Evolutionary conservation across 2,888 invertebrate genomes (phyloP).

Genomic region (Aphelenchoides bicaudatus): DNA sequence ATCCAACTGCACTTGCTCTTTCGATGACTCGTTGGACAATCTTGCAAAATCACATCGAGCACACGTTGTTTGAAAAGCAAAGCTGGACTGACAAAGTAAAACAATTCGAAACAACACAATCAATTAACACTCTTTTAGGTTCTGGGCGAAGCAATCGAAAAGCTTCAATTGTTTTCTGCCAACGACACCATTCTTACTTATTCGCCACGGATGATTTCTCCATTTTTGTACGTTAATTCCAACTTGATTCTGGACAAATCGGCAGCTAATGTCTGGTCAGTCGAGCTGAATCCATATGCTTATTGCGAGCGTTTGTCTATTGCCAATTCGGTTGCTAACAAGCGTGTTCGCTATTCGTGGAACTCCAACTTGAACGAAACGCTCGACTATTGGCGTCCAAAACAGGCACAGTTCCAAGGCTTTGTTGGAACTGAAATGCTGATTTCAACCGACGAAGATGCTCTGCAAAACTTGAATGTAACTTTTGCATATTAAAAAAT

Average conservation of each 20-base stretch:
- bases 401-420: conserved; percentile 41
- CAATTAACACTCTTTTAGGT: neutral
- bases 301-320: conserved; percentile 53
- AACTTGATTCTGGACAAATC: conserved; percentile 44
- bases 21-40: neutral
- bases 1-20: conserved; percentile 5
- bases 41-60: conserved; percentile 14
- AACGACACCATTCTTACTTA: neutral
- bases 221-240: conserved; percentile 41
- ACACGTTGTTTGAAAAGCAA: neutral
- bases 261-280: conserved; percentile 49
- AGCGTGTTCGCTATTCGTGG: conserved; percentile 42
- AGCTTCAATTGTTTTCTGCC: neutral
- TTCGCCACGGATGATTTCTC: neutral
- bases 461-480: neutral
- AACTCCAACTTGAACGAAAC: conserved; percentile 26
- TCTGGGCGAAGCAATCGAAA: neutral
- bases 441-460: conserved; percentile 26
- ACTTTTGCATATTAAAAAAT: conserved; percentile 15
- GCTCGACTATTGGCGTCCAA: conserved; percentile 28
- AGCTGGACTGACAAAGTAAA: conserved; percentile 3
- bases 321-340: conserved; percentile 46
- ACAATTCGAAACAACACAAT: neutral
- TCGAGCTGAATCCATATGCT: conserved; percentile 46
- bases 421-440: conserved; percentile 48